Base-by-base conservation (phyloP, 2,888 invertebrate species). In the Eurois occulta region DNA sequence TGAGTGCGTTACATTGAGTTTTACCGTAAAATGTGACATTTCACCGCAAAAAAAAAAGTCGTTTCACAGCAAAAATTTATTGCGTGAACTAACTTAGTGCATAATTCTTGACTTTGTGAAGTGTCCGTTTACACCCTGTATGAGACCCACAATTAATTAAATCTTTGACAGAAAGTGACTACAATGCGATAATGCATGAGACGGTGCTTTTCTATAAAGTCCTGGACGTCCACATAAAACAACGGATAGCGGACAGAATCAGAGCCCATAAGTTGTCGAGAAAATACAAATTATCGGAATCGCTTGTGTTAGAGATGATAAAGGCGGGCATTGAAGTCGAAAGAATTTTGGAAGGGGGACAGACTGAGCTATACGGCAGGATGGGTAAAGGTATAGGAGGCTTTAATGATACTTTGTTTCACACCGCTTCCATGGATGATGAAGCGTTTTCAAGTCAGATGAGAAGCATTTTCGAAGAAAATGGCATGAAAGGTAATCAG, bases 131-230 rank as follows among this genome's bases (percentile, higher is more conserved):
- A 48, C 1, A 21, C 48, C 48, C 48, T 46, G n/a, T n/a, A n/a
- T n/a, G n/a, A n/a, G n/a, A n/a, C n/a, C n/a, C n/a, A n/a, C n/a
- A n/a, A n/a, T n/a, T 5, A 21, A 46, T 46, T 21, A 8, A 21
- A 48, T 48, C 21, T 21, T 52, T 35, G 21, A 21, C 72, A 75
- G 75, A 72, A 41, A 71, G 75, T 11, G 60, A 62, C 24, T 75
- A 62, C 62, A 64, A 24, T 1, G 38, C 71, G 1, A 32, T 62
- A 4, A 1, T 35, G 0, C 60, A 21, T 1, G 32, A 21, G 21
- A 21, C 21, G 3, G 21, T 35, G 10, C 21, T 32, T 1, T 62
- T 62, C 13, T 21, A 35, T 10, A 1, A 62, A 62, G 1, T 35
- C 21, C 10, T 62, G 10, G 32, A 10, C 1, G 1, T 0, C 1